phyloP scores from a whole-genome alignment of 2,888 invertebrate species.

The Lissonota sp. region DNA sequence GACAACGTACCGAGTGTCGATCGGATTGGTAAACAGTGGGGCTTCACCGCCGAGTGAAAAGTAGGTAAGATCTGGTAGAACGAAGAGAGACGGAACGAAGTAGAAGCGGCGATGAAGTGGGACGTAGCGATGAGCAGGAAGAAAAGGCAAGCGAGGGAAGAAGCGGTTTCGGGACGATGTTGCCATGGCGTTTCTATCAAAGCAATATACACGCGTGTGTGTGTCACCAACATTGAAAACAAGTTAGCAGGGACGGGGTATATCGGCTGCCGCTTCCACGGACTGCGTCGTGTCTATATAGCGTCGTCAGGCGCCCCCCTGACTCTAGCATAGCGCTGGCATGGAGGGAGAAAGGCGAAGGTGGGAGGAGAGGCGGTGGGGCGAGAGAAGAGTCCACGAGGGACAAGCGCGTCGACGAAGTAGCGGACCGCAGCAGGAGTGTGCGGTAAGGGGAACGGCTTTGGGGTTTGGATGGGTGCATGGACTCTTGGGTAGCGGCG shows the following conservation, averaged over 20 bases:
- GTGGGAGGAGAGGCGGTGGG: not conserved
- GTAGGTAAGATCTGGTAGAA: not conserved
- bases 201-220: constrained; percentile 19
- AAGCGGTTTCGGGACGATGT: constrained; percentile 18
- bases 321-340: constrained; percentile 17
- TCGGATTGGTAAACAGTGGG: too few species aligned
- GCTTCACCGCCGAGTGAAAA: too few species aligned
- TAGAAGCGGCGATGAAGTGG: constrained; percentile 34
- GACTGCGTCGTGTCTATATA: constrained; percentile 40
- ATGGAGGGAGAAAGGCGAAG: not conserved
- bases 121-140: not conserved
- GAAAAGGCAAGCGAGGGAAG: not conserved
- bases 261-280: constrained; percentile 29
- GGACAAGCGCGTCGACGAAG: constrained; percentile 41
- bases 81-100: not conserved
- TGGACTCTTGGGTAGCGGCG: constrained; percentile 31
- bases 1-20: not conserved
- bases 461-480: constrained; percentile 53
- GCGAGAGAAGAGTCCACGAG: constrained; percentile 5
- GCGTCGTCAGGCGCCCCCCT: constrained; percentile 28
- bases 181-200: constrained; percentile 20
- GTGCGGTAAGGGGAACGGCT: not conserved
- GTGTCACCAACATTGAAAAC: constrained; percentile 8
- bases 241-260: not conserved
- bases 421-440: constrained; percentile 37